Conservation (phyloP, 2,888 invertebrate species). For the Papilio elwesi region DNA sequence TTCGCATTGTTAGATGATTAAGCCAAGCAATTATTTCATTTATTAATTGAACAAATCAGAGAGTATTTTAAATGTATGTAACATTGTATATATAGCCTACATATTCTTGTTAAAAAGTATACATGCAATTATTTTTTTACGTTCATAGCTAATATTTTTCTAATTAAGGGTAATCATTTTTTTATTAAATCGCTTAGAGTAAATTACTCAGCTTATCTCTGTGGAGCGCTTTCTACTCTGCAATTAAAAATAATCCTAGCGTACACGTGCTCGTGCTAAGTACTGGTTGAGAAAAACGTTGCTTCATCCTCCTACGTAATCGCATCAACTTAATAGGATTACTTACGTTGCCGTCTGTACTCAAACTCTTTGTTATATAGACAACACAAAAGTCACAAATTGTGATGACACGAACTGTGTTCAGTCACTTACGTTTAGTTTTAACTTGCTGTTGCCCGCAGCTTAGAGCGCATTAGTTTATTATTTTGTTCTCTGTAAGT, state of each 20-base stretch:
- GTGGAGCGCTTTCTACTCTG: not conserved
- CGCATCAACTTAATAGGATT: not conserved
- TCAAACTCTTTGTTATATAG: not conserved
- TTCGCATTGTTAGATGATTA: too few relatives aligned
- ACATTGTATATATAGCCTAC: too few relatives aligned
- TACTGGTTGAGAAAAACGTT: not conserved
- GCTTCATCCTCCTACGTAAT: not conserved
- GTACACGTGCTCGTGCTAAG: not conserved
- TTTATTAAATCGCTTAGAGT: not conserved
- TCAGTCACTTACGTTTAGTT: not conserved
- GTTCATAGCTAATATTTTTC: too few relatives aligned
- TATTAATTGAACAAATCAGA: too few relatives aligned
- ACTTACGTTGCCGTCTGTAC: not conserved
- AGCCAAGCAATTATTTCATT: too few relatives aligned
- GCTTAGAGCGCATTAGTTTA: too few relatives aligned
- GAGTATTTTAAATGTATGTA: too few relatives aligned
- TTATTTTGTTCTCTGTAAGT: too few relatives aligned
- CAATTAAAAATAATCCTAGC: not conserved
- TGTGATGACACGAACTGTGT: not conserved
- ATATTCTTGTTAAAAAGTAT: too few relatives aligned
- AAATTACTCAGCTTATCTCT: not conserved
- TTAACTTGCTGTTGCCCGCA: too few relatives aligned
- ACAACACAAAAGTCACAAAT: too few relatives aligned
- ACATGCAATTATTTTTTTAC: not conserved
- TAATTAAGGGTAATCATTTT: not conserved